These are phyloP conservation scores for Seriola quinqueradiata DNA, from an alignment of 2,113 vertebrate genomes.

Conservation along the genomic window DNA sequence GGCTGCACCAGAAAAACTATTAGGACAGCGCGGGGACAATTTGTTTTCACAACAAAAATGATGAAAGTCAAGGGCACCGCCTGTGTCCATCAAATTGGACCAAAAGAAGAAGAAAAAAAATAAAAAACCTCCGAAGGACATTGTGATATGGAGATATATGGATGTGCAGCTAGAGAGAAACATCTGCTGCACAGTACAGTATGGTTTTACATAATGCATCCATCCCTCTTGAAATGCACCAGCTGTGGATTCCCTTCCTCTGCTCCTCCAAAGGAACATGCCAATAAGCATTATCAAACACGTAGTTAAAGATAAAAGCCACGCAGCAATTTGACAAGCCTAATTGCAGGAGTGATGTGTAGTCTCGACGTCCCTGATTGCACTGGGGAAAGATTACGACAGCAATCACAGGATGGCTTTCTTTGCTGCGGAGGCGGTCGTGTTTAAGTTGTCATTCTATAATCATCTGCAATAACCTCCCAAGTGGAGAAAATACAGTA, in stretches of 20 bases:
- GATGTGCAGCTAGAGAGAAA: conserved; percentile 8
- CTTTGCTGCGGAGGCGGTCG: conserved; percentile 3
- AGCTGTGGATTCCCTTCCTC: conserved; percentile 48
- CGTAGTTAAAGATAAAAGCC: conserved; percentile 41
- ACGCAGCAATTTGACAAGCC: conserved; percentile 44
- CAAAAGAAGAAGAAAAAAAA: not conserved
- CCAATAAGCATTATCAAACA: conserved; percentile 59
- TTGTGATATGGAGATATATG: conserved; percentile 33
- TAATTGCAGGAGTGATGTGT: conserved; percentile 64
- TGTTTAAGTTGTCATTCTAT: conserved; percentile 48
- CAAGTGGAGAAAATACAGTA: not conserved
- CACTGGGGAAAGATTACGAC: conserved; percentile 54
- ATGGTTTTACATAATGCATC: conserved; percentile 56
- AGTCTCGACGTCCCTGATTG: conserved; percentile 52
- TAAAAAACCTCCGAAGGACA: not conserved
- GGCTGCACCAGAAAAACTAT: conserved; percentile 32
- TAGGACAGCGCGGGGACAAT: conserved; percentile 18
- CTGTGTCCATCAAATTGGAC: conserved; percentile 26
- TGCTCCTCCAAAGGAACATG: conserved; percentile 56
- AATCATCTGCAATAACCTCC: conserved; percentile 35
- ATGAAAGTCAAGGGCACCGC: conserved; percentile 44
- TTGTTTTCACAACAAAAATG: conserved; percentile 13
- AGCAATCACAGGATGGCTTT: conserved; percentile 38
- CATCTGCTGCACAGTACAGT: conserved; percentile 59
- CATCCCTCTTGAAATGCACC: conserved; percentile 36